These are phyloP conservation scores for Lissonota sp. DNA, from an alignment of 2,888 invertebrate genomes.

Conservation along the genomic window DNA sequence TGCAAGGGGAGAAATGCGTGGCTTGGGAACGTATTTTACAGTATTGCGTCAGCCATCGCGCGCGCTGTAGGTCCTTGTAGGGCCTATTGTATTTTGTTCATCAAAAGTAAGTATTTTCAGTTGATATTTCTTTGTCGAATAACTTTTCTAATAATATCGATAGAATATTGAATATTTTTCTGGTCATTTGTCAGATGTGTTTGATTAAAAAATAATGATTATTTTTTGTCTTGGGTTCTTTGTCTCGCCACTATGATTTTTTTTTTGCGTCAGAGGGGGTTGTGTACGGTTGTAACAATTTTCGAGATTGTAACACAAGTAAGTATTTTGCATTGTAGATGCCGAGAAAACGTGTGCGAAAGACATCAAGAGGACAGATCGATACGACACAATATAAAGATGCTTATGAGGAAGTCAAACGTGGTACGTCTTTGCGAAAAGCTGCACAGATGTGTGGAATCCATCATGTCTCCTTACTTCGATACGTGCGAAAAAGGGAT, in stretches of 20 bases:
- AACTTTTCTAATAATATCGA: background rate
- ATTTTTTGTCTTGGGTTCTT: no score
- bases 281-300: background rate
- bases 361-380: background rate
- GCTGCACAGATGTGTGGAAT: slow-evolving; percentile 42
- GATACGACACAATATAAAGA: background rate
- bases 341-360: background rate
- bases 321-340: background rate
- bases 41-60: background rate
- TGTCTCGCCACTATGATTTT: no score
- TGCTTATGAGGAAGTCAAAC: background rate
- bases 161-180: background rate
- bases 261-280: no score
- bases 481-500: slow-evolving; percentile 51
- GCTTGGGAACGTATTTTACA: background rate
- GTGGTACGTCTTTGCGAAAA: slow-evolving; percentile 29
- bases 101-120: background rate
- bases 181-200: background rate
- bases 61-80: background rate
- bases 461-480: slow-evolving; percentile 36
- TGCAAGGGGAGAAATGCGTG: background rate
- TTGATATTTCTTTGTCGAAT: background rate
- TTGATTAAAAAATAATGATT: background rate
- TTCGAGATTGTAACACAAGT: background rate
- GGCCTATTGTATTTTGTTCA: background rate